phyloP scores from a whole-genome alignment of 2,888 invertebrate species.

The Pterostichus madidus region DNA sequence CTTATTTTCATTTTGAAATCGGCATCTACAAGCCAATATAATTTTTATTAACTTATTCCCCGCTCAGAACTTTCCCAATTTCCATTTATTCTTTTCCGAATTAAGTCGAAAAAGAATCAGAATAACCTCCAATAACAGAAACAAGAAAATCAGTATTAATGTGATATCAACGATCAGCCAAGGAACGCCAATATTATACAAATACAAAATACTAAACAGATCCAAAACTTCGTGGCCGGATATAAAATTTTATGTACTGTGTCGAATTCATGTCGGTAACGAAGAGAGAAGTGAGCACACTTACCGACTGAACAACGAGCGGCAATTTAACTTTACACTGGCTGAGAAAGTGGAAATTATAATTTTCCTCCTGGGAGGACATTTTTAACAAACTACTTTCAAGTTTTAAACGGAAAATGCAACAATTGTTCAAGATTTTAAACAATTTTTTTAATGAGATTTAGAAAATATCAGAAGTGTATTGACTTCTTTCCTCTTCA shows the following conservation, averaged over 20 bases:
- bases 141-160: slow-evolving; percentile 38
- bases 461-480: no score
- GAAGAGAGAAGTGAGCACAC: background rate
- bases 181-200: slow-evolving; percentile 39
- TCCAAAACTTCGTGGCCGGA: slow-evolving; percentile 13
- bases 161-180: slow-evolving; percentile 1
- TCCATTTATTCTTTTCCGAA: slow-evolving; percentile 42
- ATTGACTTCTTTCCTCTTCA: no score
- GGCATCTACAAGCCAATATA: slow-evolving; percentile 28
- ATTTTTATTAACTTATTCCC: slow-evolving; percentile 15
- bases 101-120: slow-evolving; percentile 28
- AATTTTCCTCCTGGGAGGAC: slow-evolving; percentile 1
- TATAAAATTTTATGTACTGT: slow-evolving; percentile 45
- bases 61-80: slow-evolving; percentile 40
- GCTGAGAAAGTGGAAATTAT: slow-evolving; percentile 11
- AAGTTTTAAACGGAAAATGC: no score
- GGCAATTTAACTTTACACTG: slow-evolving; percentile 18
- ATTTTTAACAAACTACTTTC: slow-evolving; percentile 8
- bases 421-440: no score
- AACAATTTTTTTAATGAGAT: no score
- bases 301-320: slow-evolving; percentile 28
- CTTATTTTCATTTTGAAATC: slow-evolving; percentile 25
- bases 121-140: slow-evolving; percentile 18
- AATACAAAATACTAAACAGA: slow-evolving; percentile 49
- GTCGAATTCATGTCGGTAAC: slow-evolving; percentile 11